A percentile compares a stretch with the other conserved stretches of the same genome.
These are phyloP conservation scores for Eueides isabella DNA, from an alignment of 1,140 invertebrate genomes.

Conservation along the genomic window DNA sequence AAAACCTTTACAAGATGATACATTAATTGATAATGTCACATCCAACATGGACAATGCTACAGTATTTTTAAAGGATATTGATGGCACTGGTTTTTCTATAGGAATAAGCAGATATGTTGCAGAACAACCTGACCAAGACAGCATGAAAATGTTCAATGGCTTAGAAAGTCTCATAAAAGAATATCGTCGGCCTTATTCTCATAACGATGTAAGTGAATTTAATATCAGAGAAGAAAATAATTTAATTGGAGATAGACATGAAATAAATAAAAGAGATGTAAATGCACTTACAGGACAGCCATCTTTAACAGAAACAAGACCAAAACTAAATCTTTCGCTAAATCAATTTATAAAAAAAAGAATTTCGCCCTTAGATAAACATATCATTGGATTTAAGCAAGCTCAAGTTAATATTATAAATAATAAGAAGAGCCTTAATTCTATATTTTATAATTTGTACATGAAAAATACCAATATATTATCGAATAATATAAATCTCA, in stretches of 20 bases:
- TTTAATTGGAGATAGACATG: constrained; percentile 34
- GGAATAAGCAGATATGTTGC: constrained; percentile 68
- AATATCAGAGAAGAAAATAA: background rate
- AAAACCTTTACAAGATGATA: constrained; percentile 53
- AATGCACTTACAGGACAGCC: constrained; percentile 30
- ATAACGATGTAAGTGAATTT: background rate
- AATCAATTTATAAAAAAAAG: background rate
- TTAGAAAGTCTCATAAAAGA: constrained; percentile 63
- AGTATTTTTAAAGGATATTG: constrained; percentile 66
- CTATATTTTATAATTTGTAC: background rate
- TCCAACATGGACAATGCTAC: constrained; percentile 40
- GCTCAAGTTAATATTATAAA: background rate
- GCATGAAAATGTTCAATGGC: constrained; percentile 64
- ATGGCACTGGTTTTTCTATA: constrained; percentile 66
- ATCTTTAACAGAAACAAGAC: background rate
- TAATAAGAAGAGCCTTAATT: background rate
- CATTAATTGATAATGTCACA: background rate
- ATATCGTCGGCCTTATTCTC: constrained; percentile 51
- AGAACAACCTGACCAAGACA: constrained; percentile 63
- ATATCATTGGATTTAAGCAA: background rate
- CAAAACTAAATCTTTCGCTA: background rate
- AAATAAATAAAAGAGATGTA: constrained; percentile 44
- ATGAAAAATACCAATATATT: background rate
- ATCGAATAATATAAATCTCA: background rate
- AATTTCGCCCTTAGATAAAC: background rate